phyloP scores from a whole-genome alignment of 2,797 vertebrate species.

The Scyliorhinus canicula region DNA sequence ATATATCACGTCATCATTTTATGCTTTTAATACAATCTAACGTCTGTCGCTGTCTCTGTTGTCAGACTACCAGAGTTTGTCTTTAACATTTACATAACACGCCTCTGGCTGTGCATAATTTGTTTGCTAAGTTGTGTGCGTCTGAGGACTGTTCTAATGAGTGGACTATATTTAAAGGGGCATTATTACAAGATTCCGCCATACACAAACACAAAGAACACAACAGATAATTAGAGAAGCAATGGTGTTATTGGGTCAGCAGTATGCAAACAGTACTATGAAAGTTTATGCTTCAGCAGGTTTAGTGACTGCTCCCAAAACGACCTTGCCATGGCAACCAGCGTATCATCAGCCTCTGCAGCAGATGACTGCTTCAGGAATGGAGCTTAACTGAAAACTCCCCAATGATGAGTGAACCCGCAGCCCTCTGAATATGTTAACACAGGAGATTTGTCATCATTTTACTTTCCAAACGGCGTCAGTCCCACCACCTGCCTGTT shows the following conservation, averaged over 20 bases:
- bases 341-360: constrained; percentile 12
- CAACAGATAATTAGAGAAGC: constrained; percentile 3
- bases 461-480: background rate
- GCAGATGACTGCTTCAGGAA: constrained; percentile 31
- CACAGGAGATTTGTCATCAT: background rate
- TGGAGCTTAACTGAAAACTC: constrained; percentile 16
- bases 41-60: background rate
- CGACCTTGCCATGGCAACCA: constrained; percentile 24
- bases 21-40: background rate
- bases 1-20: constrained; percentile 1
- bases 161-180: constrained; percentile 4
- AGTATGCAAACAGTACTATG: constrained; percentile 2
- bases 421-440: constrained; percentile 2
- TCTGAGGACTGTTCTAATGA: constrained; percentile 14
- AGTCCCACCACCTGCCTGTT: background rate
- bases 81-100: background rate
- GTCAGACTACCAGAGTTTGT: background rate
- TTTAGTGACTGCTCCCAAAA: constrained; percentile 15
- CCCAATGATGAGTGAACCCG: background rate
- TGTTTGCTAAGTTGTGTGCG: background rate
- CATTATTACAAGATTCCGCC: background rate
- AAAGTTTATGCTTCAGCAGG: constrained; percentile 15
- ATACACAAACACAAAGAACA: background rate
- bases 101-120: background rate
- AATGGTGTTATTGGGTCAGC: constrained; percentile 25